Base-by-base conservation (phyloP, 2,888 invertebrate genomes). In the Tolmerus cingulatus region DNA sequence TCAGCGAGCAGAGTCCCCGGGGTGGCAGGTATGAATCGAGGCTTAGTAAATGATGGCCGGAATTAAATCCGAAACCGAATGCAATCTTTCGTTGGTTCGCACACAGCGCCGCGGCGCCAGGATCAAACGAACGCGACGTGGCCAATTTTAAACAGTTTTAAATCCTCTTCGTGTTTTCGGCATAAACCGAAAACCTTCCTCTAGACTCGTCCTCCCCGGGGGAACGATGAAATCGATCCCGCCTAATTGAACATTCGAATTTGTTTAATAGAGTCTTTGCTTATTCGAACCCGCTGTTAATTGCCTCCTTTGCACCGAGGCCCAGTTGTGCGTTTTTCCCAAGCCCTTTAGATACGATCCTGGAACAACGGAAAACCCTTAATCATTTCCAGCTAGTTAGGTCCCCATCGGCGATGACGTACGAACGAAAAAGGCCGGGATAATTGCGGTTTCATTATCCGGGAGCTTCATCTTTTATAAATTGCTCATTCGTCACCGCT, bases 391-490 rank as follows among this genome's bases (percentile, higher is more conserved):
- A 81, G 27, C 55, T 81, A 81, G 81, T 51, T 81, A 51, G 9
- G n/a, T 81, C 30, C 81, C 30, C 55, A 16, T 81, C 51, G 55
- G 30, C 46, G 27, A 5, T n/a, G 30, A 23, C 55, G 12, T 37
- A 27, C 23, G 27, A 27, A 27, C 2, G 23, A 27, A 55, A 14
- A 43, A 23, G 8, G 23, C 46, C 30, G n/a, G 46, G 30, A 55
- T 81, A 55, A 81, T 81, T 81, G 30, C 81, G 81, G 46, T 55
- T 55, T 81, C 55, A 51, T 51, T 81, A 51, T 51, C 66, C 19
- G n/a, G 55, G 51, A 7, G 51, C 30, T 81, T 81, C 81, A 81
- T 81, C 81, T 81, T 81, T 81, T 81, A 81, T 81, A 81, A 55
- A 81, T 55, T 81, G 30, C 81, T 81, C 55, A 81, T 81, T 81